Evolutionary conservation across 2,888 invertebrate species (phyloP).

Genomic region (Synergus laeviventris): DNA sequence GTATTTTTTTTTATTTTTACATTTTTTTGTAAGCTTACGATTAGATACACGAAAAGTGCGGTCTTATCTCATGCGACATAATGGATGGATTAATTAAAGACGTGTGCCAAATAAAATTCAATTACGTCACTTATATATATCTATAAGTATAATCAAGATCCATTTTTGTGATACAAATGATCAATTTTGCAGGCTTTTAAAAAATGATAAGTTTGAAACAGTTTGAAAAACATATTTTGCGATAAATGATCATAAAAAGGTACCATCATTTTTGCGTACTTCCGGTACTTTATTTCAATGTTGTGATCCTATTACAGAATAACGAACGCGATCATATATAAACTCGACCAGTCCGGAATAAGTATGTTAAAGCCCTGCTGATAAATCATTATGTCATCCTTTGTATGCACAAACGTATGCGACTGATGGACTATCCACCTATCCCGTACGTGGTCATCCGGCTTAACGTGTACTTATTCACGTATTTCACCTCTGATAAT

Average conservation of each 20-base stretch:
- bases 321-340: conserved; percentile 9
- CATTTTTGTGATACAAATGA: background rate
- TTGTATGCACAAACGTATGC: conserved; percentile 3
- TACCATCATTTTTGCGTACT: background rate
- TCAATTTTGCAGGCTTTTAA: background rate
- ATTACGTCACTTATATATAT: background rate
- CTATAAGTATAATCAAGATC: background rate
- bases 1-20: too few species aligned
- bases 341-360: conserved; percentile 19
- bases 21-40: too few species aligned
- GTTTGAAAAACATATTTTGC: background rate
- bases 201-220: background rate
- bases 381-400: conserved; percentile 39
- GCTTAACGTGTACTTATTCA: conserved; percentile 18
- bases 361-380: conserved; percentile 9
- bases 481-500: conserved; percentile 23
- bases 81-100: background rate
- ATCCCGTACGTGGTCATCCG: conserved; percentile 33
- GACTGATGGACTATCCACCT: background rate
- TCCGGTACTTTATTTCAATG: background rate
- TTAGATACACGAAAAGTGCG: background rate
- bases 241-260: background rate
- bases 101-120: background rate
- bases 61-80: background rate
- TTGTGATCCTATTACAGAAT: background rate